Evolutionary conservation across 1,140 invertebrate genomes (phyloP).

Genomic region (Panagrolaimus sp.): DNA sequence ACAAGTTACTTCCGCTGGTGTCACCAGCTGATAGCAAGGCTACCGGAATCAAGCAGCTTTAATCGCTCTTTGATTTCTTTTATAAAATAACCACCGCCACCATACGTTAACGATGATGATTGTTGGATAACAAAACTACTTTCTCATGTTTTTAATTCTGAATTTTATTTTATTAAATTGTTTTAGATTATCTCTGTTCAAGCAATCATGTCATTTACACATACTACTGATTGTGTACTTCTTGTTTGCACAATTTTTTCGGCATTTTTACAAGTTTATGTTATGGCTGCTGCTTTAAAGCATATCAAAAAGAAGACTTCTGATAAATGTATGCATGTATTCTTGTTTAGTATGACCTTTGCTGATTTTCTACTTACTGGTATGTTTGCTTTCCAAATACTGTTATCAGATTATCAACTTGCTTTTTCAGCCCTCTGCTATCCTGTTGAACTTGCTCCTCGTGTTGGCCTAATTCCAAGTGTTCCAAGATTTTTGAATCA

Average conservation of each 20-base stretch:
- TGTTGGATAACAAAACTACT: no score
- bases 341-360: conserved; percentile 44
- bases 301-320: conserved; percentile 36
- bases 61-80: no score
- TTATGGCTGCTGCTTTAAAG: conserved; percentile 29
- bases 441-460: conserved; percentile 39
- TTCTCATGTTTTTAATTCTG: no score
- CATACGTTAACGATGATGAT: no score
- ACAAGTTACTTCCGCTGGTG: no score
- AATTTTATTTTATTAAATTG: no score
- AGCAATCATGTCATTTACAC: conserved; percentile 35
- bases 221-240: conserved; percentile 29
- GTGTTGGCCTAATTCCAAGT: conserved; percentile 22
- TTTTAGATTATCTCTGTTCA: conserved; percentile 36
- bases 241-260: conserved; percentile 38
- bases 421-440: conserved; percentile 37
- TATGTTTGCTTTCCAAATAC: conserved; percentile 15
- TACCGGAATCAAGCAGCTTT: no score
- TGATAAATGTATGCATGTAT: conserved; percentile 42
- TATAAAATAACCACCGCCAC: no score
- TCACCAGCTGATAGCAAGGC: no score
- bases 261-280: conserved; percentile 38
- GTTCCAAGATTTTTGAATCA: conserved; percentile 22
- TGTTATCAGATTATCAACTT: neutral
- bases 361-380: conserved; percentile 49